phyloP scores from a whole-genome alignment of 2,113 vertebrate genomes.

The Cercopithecus mona region DNA sequence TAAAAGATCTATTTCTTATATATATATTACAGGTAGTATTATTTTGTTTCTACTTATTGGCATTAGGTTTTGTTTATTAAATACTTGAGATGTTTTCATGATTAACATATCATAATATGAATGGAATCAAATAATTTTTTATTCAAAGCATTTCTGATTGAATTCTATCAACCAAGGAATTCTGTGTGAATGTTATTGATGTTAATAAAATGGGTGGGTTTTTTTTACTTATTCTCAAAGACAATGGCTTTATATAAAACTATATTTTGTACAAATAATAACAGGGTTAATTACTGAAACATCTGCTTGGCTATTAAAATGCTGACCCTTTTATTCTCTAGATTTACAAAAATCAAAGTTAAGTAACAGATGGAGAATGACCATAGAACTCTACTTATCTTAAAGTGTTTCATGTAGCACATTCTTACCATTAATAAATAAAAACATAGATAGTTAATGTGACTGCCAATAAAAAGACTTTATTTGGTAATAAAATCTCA shows the following conservation, averaged over 20 bases:
- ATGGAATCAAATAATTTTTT: constrained; percentile 9
- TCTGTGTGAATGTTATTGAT: not conserved
- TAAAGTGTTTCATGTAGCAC: constrained; percentile 58
- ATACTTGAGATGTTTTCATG: not conserved
- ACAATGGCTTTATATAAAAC: constrained; percentile 25
- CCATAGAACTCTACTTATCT: constrained; percentile 63
- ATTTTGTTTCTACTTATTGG: not conserved
- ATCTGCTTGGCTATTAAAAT: constrained; percentile 45
- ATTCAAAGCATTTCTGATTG: constrained; percentile 18
- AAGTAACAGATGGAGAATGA: constrained; percentile 74
- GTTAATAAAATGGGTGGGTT: not conserved
- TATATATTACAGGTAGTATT: not conserved
- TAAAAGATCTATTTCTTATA: not conserved
- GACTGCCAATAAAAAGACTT: constrained; percentile 76
- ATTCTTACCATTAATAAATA: constrained; percentile 55
- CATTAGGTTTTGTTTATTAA: not conserved
- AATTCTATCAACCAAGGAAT: constrained; percentile 42
- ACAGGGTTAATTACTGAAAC: constrained; percentile 49
- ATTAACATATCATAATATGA: not conserved
- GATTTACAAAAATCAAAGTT: constrained; percentile 70
- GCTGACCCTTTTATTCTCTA: constrained; percentile 59
- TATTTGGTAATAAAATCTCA: constrained; percentile 70
- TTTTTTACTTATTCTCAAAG: constrained; percentile 27
- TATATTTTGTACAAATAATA: constrained; percentile 55
- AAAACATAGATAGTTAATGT: constrained; percentile 73